These are phyloP conservation scores for Corvus moneduloides DNA, from an alignment of 2,113 vertebrate genomes.

Conservation along the genomic window DNA sequence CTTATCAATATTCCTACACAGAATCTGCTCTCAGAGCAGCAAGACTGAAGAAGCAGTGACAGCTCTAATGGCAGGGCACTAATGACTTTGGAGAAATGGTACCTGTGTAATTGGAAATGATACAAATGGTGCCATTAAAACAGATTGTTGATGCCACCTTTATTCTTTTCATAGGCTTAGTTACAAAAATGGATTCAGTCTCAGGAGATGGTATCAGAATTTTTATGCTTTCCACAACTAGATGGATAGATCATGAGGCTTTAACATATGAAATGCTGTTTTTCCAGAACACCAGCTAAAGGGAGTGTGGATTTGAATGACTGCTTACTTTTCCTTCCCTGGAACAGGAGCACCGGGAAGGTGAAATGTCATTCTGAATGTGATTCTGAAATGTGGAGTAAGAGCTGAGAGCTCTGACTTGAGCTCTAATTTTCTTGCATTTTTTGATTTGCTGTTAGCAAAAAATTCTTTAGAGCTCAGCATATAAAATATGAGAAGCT, in stretches of 20 bases:
- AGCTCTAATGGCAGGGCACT: background rate
- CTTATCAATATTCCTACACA: background rate
- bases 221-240: background rate
- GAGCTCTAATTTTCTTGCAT: background rate
- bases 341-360: background rate
- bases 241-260: background rate
- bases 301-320: background rate
- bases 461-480: background rate
- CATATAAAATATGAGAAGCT: background rate
- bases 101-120: background rate
- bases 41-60: background rate
- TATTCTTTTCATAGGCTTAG: slow-evolving; percentile 3
- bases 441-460: background rate
- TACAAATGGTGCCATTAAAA: background rate
- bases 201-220: background rate
- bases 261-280: background rate
- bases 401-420: background rate
- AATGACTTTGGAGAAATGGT: slow-evolving; percentile 1
- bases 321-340: background rate
- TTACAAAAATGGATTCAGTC: background rate
- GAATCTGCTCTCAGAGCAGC: background rate
- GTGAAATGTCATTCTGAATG: background rate
- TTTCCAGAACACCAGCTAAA: background rate
- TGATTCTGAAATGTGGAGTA: background rate
- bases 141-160: slow-evolving; percentile 10